Base-by-base conservation (phyloP, 2,888 invertebrate genomes). In the Biston stratarius region DNA sequence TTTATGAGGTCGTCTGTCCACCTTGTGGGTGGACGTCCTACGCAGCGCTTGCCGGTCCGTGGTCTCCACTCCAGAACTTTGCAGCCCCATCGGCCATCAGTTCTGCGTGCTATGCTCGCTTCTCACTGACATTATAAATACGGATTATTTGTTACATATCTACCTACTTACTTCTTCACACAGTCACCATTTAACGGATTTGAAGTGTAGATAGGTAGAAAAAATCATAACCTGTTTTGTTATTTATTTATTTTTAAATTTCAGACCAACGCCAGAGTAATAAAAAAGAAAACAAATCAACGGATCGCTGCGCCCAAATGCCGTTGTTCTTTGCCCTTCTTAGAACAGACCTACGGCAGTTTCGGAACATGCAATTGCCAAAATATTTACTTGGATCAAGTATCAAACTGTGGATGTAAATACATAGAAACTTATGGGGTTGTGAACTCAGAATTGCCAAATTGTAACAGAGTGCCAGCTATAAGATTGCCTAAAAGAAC, bases 211-310 rank as follows among this genome's bases (percentile, higher is more conserved):
- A 24, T 24, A 24, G 24, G 3, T 3, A 24, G 24, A 24, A 24
- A 3, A 24, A 3, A 24, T 24, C 24, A 2, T 3, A 24, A 2
- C 1, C 24, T 3, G 24, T 24, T 24, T 1, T 24, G 24, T 24
- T 24, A 24, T 1, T 24, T 24, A 24, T 24, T 2, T 45, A 40
- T 40, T 58, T 6, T 59, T n/a, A 49, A 56, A 15, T 69, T 67
- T 24, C 72, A 74, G 74, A 58, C 61, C 12, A 72, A 70, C 33
- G 72, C 64, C 24, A 64, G 70, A 65, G 38, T 45, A 0, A 3
- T 70, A 44, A 5, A 68, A 36, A 71, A 64, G 33, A 74, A 62
- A 62, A 48, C 64, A 6, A 48, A 47, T 0, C 33, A 60, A 14
- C 45, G 64, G 1, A 58, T 44, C 40, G n/a, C 45, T 10, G 9